These are phyloP conservation scores for Carcharodon carcharias DNA, from an alignment of 2,797 vertebrate genomes.

Conservation along the genomic window DNA sequence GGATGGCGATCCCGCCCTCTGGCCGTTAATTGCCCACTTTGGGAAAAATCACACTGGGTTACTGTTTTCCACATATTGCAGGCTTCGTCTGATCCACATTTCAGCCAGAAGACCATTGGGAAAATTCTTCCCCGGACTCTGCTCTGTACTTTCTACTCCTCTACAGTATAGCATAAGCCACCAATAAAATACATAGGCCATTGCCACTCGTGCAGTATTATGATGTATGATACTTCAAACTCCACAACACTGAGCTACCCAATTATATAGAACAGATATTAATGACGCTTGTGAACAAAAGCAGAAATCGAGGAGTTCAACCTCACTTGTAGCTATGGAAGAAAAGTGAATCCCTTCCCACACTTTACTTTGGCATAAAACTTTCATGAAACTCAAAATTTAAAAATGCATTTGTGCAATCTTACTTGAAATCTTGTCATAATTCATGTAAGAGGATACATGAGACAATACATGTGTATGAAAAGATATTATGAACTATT, in stretches of 20 bases:
- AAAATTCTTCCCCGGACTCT: background rate
- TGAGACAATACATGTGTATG: background rate
- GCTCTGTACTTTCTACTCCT: background rate
- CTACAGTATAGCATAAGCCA: too few relatives aligned
- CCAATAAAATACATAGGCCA: background rate
- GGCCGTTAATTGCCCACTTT: too few relatives aligned
- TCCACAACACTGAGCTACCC: background rate
- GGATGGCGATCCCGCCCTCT: too few relatives aligned
- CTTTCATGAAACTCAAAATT: background rate
- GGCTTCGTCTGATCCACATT: too few relatives aligned
- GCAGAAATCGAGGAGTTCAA: background rate
- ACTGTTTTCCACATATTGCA: too few relatives aligned
- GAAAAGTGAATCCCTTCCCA: background rate
- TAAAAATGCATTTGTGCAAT: background rate
- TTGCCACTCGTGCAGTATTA: background rate
- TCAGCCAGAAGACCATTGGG: too few relatives aligned
- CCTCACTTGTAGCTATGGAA: background rate
- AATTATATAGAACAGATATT: background rate
- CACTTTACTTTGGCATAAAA: background rate
- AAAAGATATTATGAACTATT: background rate
- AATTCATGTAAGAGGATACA: background rate
- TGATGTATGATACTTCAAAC: background rate
- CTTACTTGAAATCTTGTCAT: background rate
- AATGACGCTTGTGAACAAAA: background rate
- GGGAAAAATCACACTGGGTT: too few relatives aligned